phyloP scores from a whole-genome alignment of 1,140 invertebrate genomes.

The Drosophila obscura region DNA sequence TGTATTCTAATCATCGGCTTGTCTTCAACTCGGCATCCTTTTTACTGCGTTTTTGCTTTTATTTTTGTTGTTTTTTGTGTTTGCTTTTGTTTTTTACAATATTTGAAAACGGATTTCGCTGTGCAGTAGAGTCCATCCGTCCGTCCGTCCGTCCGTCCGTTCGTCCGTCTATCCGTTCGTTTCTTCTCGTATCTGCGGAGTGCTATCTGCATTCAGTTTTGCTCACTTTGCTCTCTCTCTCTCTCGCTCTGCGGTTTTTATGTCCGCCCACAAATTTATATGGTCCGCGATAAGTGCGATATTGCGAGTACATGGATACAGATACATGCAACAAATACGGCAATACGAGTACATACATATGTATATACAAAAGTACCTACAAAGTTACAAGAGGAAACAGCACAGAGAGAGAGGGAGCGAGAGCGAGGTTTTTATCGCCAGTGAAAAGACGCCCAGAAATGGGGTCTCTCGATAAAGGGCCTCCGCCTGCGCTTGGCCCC shows the following conservation, averaged over 20 bases:
- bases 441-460: conserved; percentile 16
- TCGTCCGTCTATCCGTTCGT: too few relatives aligned
- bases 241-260: conserved; percentile 46
- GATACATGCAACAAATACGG: not conserved
- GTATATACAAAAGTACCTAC: conserved; percentile 2
- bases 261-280: conserved; percentile 79
- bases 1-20: conserved; percentile 11
- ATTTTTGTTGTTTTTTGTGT: not conserved
- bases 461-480: conserved; percentile 22
- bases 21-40: not conserved
- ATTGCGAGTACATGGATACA: conserved; percentile 27
- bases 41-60: conserved; percentile 1
- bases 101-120: conserved; percentile 56
- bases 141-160: too few relatives aligned
- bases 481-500: not conserved
- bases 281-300: conserved; percentile 66
- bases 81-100: conserved; percentile 29
- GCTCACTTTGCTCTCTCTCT: conserved; percentile 8
- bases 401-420: not conserved
- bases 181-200: conserved; percentile 17
- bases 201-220: conserved; percentile 46
- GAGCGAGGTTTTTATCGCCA: conserved; percentile 25
- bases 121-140: conserved; percentile 13
- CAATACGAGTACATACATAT: not conserved
- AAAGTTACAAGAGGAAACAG: conserved; percentile 2